Evolutionary conservation across 2,797 vertebrate species (phyloP).

Genomic region (Silurus aristotelis): DNA sequence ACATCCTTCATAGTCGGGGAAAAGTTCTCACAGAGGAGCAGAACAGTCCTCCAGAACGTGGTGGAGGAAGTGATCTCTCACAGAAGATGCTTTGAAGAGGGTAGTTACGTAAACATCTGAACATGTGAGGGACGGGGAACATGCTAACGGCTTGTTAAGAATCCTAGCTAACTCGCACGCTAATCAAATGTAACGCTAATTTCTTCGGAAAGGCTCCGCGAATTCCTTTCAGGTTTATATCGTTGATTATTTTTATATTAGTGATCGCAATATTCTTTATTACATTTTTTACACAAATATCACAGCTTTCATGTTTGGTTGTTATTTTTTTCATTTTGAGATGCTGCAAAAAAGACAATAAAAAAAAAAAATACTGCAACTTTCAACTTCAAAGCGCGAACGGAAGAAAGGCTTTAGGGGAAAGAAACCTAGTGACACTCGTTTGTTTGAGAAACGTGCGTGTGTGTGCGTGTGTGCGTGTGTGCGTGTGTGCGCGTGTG

Average conservation of each 20-base stretch:
- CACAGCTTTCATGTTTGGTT: neutral
- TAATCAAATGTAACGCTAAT: neutral
- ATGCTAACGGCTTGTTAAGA: neutral
- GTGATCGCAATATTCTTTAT: neutral
- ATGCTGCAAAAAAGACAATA: neutral
- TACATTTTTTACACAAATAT: neutral
- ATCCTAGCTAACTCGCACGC: neutral
- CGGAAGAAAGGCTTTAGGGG: constrained; percentile 14
- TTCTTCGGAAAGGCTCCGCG: too few species aligned
- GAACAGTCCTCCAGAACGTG: too few species aligned
- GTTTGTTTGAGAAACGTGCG: neutral
- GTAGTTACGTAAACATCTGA: neutral
- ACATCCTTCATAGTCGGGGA: too few species aligned
- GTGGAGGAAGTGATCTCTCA: too few species aligned
- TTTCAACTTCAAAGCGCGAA: constrained; percentile 19
- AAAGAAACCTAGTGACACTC: neutral
- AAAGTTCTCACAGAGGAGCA: too few species aligned
- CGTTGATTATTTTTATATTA: neutral
- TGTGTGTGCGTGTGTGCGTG: neutral
- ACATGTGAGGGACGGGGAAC: neutral
- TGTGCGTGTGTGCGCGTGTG: too few species aligned
- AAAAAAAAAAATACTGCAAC: neutral
- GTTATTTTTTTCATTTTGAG: neutral
- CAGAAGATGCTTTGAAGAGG: neutral
- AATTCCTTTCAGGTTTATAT: neutral